These are phyloP conservation scores for Sminthurinus signatus DNA, from an alignment of 1,140 invertebrate genomes.

Conservation along the genomic window DNA sequence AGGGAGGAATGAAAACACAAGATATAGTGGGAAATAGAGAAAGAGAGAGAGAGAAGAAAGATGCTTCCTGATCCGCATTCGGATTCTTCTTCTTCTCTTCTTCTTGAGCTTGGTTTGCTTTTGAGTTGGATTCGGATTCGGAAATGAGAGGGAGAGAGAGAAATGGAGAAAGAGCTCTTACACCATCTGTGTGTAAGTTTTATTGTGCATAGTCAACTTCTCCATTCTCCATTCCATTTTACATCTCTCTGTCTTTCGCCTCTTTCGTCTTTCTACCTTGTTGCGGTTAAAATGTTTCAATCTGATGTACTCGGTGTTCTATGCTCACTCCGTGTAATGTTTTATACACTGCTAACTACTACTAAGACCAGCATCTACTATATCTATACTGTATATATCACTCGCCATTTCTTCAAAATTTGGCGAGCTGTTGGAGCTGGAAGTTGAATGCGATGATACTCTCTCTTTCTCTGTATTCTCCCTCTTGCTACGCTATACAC, in stretches of 20 bases:
- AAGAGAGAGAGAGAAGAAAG: conserved; percentile 27
- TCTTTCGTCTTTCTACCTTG: conserved; percentile 12
- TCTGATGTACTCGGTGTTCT: too few species aligned
- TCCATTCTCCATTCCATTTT: conserved; percentile 7
- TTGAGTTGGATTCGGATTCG: neutral
- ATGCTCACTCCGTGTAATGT: too few species aligned
- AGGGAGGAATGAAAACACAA: conserved; percentile 25
- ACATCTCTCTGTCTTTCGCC: conserved; percentile 15
- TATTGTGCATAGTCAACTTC: too few species aligned
- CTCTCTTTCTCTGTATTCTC: too few species aligned
- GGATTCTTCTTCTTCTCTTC: conserved; percentile 9
- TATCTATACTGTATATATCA: too few species aligned
- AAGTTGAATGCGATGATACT: too few species aligned
- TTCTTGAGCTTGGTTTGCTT: neutral
- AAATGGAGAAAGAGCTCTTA: conserved; percentile 13
- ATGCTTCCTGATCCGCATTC: conserved; percentile 33
- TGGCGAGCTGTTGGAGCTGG: too few species aligned
- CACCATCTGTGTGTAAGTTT: conserved; percentile 21
- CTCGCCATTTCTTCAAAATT: too few species aligned
- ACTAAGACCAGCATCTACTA: too few species aligned
- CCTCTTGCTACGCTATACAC: too few species aligned
- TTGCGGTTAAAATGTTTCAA: conserved; percentile 1
- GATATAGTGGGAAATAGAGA: conserved; percentile 32
- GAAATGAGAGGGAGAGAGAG: neutral
- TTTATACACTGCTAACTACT: too few species aligned